phyloP scores from a whole-genome alignment of 1,140 invertebrate genomes.

The Camponotus vicinus region DNA sequence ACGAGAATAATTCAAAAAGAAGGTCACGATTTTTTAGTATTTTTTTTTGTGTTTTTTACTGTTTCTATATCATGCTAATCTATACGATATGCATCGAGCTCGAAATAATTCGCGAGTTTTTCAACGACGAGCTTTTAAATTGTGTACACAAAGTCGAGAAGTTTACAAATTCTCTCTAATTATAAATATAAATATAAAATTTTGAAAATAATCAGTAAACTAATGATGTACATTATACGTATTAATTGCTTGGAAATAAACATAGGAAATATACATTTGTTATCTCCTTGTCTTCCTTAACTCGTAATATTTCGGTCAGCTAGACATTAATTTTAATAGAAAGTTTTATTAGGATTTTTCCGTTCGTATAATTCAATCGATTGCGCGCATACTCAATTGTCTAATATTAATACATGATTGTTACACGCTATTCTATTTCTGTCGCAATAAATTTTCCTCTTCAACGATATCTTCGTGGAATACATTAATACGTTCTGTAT shows the following conservation, averaged over 20 bases:
- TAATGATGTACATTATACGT: neutral
- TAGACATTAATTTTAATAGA: slow-evolving; percentile 38
- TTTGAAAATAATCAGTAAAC: slow-evolving; percentile 7
- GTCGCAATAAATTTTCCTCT: neutral
- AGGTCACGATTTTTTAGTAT: neutral
- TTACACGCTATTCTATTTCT: neutral
- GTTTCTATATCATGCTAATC: neutral
- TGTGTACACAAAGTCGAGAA: neutral
- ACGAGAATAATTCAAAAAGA: neutral
- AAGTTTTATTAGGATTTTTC: slow-evolving; percentile 38
- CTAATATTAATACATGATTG: slow-evolving; percentile 8
- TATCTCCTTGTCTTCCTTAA: neutral
- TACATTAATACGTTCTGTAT: too few species aligned
- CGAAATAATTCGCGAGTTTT: neutral
- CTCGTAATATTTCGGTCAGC: slow-evolving; percentile 24
- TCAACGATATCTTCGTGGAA: neutral
- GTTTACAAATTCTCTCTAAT: neutral
- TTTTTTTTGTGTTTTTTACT: neutral
- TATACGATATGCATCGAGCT: neutral
- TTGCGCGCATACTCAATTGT: neutral
- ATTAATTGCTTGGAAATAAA: neutral
- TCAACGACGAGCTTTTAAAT: neutral
- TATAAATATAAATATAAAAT: neutral
- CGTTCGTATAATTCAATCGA: slow-evolving; percentile 25
- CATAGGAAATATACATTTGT: neutral